Evolutionary conservation across 2,113 vertebrate genomes (phyloP), one percentile per base, ranked within the genome.

Genomic region (Greenwoodochromis staneri): DNA sequence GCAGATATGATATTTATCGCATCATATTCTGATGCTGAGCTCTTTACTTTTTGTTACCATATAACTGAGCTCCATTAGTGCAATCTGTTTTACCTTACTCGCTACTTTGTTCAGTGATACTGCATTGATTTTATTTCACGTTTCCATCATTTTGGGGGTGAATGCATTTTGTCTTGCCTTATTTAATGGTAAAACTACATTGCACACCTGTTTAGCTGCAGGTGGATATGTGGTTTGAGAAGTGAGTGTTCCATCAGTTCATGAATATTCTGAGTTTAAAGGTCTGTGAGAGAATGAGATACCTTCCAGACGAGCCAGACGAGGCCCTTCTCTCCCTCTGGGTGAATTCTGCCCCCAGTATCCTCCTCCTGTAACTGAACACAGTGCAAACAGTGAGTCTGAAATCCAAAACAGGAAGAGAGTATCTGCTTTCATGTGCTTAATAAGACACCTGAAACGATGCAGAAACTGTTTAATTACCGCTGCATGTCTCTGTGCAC

Each of bases 221-320:
- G 9, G 16, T 49, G 14, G 40, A 76, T 1, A 8, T 29, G 21
- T 29, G 71, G 24, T 47, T 29, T 31, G 27, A 78, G 71, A 19
- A 76, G 40, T 0, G 24, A 19, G 24, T 17, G 24, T 29, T 76
- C 21, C 42, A 29, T 47, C 38, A 29, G 42, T 5, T 47, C 40
- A 1, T 47, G 24, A 29, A 17, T 47, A 47, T 76, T 76, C 9
- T 31, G 42, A 4, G 71, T 49, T 78, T 8, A 49, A 78, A 49
- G 71, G 16, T 49, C 71, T 12, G 16, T 19, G 6, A 31, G 16
- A 31, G 71, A 19, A 42, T 10, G 8, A 73, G 13, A 9, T 87
- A 99, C 99, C 99, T 99, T 93, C 96, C 98, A 14, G 97, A 97
- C 1, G 98, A 99, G 95, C 97, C 98, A 12, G 97, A 97, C 1